Conservation (phyloP, 2,888 invertebrate genomes). For the Calameuta idolon region DNA sequence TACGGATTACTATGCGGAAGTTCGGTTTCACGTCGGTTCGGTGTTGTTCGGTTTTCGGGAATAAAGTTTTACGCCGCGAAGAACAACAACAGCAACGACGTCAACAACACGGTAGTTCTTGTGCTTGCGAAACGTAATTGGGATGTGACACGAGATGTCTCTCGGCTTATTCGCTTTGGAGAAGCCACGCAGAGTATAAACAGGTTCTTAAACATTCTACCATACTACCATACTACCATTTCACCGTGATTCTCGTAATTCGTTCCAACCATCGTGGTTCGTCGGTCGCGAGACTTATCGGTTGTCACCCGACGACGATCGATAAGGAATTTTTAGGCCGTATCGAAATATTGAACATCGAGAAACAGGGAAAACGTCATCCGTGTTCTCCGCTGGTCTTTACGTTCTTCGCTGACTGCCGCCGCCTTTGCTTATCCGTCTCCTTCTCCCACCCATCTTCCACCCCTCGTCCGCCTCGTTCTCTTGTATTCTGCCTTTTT, state of each 20-base stretch:
- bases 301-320: too few species aligned
- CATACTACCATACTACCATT: not conserved
- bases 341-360: too few species aligned
- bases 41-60: not conserved
- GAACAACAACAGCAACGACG: not conserved
- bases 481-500: constrained; percentile 24
- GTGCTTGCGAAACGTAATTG: constrained; percentile 10
- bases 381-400: too few species aligned
- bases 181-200: constrained; percentile 11
- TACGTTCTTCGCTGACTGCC: too few species aligned
- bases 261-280: not conserved
- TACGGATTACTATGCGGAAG: constrained; percentile 8
- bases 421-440: too few species aligned
- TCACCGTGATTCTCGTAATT: not conserved
- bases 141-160: constrained; percentile 10
- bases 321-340: too few species aligned
- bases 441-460: too few species aligned
- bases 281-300: too few species aligned
- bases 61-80: not conserved
- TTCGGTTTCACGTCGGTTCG: not conserved
- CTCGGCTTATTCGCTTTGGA: constrained; percentile 8
- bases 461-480: constrained; percentile 48
- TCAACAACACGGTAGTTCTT: constrained; percentile 6
- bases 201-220: constrained; percentile 10
- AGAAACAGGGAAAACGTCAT: too few species aligned